These are phyloP conservation scores for Dicerorhinus sumatrensis DNA, from an alignment of 2,113 vertebrate species.

Conservation along the genomic window DNA sequence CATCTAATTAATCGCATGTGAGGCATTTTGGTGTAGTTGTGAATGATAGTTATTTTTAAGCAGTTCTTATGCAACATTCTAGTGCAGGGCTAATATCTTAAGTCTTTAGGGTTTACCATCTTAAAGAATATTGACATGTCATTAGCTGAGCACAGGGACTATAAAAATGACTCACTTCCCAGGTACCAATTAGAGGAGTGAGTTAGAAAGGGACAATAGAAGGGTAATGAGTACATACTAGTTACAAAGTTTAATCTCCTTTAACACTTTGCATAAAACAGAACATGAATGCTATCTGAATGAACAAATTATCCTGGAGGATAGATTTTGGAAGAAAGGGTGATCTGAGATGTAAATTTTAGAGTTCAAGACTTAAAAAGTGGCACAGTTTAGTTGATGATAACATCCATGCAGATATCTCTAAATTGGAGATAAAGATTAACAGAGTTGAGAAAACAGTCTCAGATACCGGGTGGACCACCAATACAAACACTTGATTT, in stretches of 20 bases:
- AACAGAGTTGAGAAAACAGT: neutral
- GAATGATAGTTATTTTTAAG: conserved; percentile 1
- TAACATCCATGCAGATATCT: neutral
- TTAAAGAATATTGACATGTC: neutral
- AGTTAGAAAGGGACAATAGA: neutral
- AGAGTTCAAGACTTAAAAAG: neutral
- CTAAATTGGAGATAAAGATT: neutral
- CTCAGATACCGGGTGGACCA: neutral
- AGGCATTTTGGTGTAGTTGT: neutral
- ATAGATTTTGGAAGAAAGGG: neutral
- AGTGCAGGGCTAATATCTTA: neutral
- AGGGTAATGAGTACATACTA: neutral
- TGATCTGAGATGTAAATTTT: neutral
- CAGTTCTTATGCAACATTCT: neutral
- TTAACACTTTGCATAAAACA: neutral
- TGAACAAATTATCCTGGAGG: neutral
- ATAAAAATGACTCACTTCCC: neutral
- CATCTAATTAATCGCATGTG: neutral
- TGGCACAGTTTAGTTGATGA: neutral
- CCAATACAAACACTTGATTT: neutral
- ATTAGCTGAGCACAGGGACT: neutral
- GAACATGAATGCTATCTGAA: neutral
- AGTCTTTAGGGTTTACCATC: neutral
- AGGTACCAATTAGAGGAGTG: neutral
- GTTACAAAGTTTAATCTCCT: neutral